Percentiles rank a stretch among this genome's conserved stretches.
phyloP scores from a whole-genome alignment of 35 echinoderm and acorn worm genomes.

The Ptychodera flava region DNA sequence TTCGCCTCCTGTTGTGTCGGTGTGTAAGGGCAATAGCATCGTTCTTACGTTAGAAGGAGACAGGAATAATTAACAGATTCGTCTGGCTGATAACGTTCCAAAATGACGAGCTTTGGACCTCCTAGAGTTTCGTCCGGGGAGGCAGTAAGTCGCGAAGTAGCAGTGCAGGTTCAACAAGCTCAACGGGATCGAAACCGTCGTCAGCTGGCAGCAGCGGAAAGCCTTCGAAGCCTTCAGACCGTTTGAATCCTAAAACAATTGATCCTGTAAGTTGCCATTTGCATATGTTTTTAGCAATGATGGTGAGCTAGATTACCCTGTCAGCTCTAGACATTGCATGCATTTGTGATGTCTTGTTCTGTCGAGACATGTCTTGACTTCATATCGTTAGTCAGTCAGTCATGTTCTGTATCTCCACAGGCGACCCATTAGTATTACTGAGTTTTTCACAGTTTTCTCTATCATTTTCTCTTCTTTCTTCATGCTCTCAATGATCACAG shows the following conservation, averaged over 20 bases:
- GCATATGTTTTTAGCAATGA: too few species aligned
- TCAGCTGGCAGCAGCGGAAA: not conserved
- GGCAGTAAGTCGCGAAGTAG: not conserved
- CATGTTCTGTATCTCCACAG: too few species aligned
- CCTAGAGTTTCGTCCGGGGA: not conserved
- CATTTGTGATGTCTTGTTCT: too few species aligned
- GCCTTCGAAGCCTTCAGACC: slow-evolving; percentile 38
- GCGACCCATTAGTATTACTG: too few species aligned
- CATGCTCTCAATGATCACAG: too few species aligned
- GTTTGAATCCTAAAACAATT: slow-evolving; percentile 91
- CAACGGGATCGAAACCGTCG: not conserved
- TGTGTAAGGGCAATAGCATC: not conserved
- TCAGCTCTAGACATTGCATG: too few species aligned
- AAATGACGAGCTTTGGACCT: not conserved
- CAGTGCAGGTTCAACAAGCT: not conserved
- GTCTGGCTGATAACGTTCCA: too few species aligned
- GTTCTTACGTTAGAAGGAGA: not conserved
- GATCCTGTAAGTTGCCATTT: slow-evolving; percentile 67
- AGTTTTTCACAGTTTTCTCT: too few species aligned
- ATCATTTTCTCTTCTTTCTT: too few species aligned
- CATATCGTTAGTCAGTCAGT: too few species aligned
- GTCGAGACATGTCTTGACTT: too few species aligned
- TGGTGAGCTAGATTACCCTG: too few species aligned
- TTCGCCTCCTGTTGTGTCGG: not conserved
- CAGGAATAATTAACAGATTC: not conserved